A percentile compares a stretch with the other conserved stretches of the same genome.
Conservation (phyloP, 1,140 invertebrate genomes). For the Pseudobourletiella spinata region DNA sequence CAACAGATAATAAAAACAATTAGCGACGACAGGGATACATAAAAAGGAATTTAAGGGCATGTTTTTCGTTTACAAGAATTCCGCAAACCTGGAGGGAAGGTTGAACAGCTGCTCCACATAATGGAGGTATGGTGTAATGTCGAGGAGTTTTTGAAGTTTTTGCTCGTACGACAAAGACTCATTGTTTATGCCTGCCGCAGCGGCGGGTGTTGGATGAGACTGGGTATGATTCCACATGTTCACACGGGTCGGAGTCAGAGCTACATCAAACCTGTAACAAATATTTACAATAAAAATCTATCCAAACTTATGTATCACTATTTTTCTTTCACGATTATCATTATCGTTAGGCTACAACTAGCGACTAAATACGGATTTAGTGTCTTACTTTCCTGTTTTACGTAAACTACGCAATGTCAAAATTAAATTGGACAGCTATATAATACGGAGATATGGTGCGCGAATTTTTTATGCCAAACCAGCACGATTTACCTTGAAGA, state of each 20-base stretch:
- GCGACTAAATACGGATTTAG: background rate
- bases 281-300: background rate
- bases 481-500: too few relatives aligned
- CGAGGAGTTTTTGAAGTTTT: constrained; percentile 20
- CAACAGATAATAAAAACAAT: too few relatives aligned
- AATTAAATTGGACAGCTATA: background rate
- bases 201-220: background rate
- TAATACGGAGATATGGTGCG: too few relatives aligned
- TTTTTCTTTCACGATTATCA: too few relatives aligned
- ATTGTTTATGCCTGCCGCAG: background rate
- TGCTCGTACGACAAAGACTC: background rate
- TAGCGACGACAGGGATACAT: background rate
- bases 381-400: too few relatives aligned
- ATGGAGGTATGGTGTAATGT: constrained; percentile 23
- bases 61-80: background rate
- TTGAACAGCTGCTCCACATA: constrained; percentile 29
- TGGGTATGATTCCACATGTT: constrained; percentile 8
- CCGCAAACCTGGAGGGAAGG: constrained; percentile 13
- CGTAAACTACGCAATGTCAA: background rate
- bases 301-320: background rate
- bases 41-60: background rate
- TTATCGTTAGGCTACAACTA: background rate
- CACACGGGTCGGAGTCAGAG: background rate
- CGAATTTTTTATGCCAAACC: too few relatives aligned
- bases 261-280: background rate